These are phyloP conservation scores for Phoenoteleia sp. DNA, from an alignment of 2,888 invertebrate species.

Conservation along the genomic window DNA sequence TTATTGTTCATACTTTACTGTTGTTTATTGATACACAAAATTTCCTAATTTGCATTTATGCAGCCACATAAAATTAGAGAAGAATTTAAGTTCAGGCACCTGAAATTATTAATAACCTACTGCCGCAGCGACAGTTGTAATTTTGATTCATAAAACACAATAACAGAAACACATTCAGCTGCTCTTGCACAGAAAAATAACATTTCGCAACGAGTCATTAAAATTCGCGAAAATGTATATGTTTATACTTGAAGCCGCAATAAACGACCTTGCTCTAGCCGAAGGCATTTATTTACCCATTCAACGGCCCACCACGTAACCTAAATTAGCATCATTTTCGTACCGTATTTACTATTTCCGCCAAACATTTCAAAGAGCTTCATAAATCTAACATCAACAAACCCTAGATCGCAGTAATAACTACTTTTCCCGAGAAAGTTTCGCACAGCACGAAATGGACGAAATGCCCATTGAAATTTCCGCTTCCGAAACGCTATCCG, in stretches of 20 bases:
- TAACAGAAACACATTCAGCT: no score
- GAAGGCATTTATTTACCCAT: constrained; percentile 36
- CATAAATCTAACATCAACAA: constrained; percentile 60
- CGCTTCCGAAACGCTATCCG: no score
- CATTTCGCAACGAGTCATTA: background rate
- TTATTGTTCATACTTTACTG: no score
- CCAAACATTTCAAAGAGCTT: constrained; percentile 57
- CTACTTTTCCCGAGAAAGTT: constrained; percentile 45
- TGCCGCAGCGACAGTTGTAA: background rate
- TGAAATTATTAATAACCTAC: no score
- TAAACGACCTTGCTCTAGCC: constrained; percentile 18
- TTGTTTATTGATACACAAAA: no score
- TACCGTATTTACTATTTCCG: constrained; percentile 61
- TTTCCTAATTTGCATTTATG: no score
- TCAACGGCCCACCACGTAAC: constrained; percentile 22
- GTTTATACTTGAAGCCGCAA: constrained; percentile 33
- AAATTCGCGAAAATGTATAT: constrained; percentile 28
- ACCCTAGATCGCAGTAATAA: constrained; percentile 46
- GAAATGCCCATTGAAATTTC: constrained; percentile 3
- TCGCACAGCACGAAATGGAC: constrained; percentile 22
- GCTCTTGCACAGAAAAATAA: no score
- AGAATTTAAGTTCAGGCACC: no score
- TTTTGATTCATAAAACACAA: background rate
- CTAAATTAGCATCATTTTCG: constrained; percentile 60
- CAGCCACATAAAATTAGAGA: no score